Evolutionary conservation across 2,113 vertebrate genomes (phyloP).

Genomic region (Coptodon bakossiorum): DNA sequence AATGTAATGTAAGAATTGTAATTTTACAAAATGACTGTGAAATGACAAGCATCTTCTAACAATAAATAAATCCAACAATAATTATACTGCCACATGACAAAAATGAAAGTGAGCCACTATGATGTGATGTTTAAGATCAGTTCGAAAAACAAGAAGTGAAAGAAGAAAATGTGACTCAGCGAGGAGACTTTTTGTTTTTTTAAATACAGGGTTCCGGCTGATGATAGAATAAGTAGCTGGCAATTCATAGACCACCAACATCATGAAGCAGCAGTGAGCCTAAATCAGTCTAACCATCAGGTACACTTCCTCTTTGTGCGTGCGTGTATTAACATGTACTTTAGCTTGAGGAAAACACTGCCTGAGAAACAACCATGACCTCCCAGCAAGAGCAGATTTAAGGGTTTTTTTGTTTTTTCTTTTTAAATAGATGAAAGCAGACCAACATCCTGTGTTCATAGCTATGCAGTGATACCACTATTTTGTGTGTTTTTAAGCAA

Average conservation of each 20-base stretch:
- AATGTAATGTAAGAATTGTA: neutral
- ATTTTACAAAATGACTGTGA: neutral
- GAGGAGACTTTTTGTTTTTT: neutral
- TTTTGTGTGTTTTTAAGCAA: neutral
- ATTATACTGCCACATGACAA: neutral
- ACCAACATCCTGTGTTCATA: neutral
- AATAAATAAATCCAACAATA: neutral
- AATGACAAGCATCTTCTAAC: neutral
- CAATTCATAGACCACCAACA: constrained; percentile 47
- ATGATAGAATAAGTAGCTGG: neutral
- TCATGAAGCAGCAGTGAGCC: constrained; percentile 1
- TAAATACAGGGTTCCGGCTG: neutral
- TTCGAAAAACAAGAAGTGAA: neutral
- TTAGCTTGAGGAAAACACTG: constrained; percentile 30
- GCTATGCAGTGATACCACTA: neutral
- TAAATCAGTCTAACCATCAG: constrained; percentile 48
- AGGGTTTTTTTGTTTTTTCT: rapidly evolving
- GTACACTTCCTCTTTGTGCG: constrained; percentile 22
- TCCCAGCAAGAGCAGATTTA: constrained; percentile 29
- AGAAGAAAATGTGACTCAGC: neutral
- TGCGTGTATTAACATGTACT: constrained; percentile 48
- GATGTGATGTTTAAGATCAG: neutral
- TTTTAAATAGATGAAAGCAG: neutral
- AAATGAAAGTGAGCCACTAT: neutral
- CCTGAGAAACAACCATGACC: constrained; percentile 24